Conservation (phyloP, 2,797 vertebrate genomes). For the Myotis pilosus region DNA sequence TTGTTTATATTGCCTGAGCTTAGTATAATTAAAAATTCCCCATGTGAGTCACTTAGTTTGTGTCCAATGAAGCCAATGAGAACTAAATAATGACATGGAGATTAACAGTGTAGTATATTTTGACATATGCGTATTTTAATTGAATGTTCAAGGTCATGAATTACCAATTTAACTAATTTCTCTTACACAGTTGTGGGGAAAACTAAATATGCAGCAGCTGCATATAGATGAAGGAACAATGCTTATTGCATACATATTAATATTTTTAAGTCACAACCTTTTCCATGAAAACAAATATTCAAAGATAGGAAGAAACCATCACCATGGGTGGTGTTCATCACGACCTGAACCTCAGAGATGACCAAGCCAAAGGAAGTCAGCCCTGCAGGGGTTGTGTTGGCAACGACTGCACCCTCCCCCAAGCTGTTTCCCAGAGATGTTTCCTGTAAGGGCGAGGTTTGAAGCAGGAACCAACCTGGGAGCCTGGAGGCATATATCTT, state of each 20-base stretch:
- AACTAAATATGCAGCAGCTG: not conserved
- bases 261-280: not conserved
- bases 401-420: too few relatives aligned
- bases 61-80: not conserved
- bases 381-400: too few relatives aligned
- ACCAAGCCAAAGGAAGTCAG: too few relatives aligned
- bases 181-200: not conserved
- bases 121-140: constrained; percentile 19
- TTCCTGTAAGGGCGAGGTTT: too few relatives aligned
- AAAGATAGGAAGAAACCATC: not conserved
- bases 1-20: not conserved
- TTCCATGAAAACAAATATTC: not conserved
- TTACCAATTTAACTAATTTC: constrained; percentile 1
- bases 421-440: too few relatives aligned
- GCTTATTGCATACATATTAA: not conserved
- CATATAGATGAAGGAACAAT: not conserved
- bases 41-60: not conserved
- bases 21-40: not conserved
- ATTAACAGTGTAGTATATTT: constrained; percentile 37
- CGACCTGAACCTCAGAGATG: fast-evolving
- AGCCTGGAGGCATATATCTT: too few relatives aligned
- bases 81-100: constrained; percentile 22
- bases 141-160: not conserved
- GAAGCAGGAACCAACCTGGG: too few relatives aligned
- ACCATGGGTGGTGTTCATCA: too few relatives aligned